These are phyloP conservation scores for Acanthiza pusilla DNA, from an alignment of 2,797 vertebrate genomes.

Conservation along the genomic window DNA sequence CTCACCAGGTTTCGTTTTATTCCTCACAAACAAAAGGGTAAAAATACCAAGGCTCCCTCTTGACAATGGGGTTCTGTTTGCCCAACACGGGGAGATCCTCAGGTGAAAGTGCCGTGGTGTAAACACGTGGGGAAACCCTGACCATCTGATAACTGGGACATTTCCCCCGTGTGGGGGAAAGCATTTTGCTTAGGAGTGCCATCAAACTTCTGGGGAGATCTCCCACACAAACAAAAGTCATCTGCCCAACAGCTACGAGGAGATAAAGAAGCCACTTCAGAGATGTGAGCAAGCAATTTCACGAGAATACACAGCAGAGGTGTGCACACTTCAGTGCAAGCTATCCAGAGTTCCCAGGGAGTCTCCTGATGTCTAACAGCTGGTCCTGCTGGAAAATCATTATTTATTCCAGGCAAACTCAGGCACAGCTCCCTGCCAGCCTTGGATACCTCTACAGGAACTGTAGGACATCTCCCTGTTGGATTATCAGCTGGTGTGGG, in stretches of 20 bases:
- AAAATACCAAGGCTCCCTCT: background rate
- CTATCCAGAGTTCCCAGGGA: background rate
- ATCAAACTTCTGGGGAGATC: background rate
- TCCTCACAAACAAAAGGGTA: background rate
- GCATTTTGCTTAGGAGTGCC: background rate
- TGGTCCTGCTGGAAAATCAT: background rate
- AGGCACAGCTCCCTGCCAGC: background rate
- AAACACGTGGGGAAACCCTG: background rate
- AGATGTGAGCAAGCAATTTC: background rate
- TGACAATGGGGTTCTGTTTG: background rate
- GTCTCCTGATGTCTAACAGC: background rate
- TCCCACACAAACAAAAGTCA: background rate
- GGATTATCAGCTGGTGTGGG: background rate
- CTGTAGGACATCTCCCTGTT: background rate
- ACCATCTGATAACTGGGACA: background rate
- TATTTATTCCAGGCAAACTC: background rate
- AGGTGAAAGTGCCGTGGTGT: background rate
- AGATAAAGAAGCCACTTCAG: constrained; percentile 32
- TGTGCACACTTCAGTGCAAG: background rate
- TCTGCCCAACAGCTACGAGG: background rate
- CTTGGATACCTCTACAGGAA: background rate
- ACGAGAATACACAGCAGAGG: background rate
- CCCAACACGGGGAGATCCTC: background rate
- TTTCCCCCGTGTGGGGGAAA: background rate
- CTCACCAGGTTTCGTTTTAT: background rate